Conservation (phyloP, 2,113 vertebrate genomes). For the Notothenia coriiceps region DNA sequence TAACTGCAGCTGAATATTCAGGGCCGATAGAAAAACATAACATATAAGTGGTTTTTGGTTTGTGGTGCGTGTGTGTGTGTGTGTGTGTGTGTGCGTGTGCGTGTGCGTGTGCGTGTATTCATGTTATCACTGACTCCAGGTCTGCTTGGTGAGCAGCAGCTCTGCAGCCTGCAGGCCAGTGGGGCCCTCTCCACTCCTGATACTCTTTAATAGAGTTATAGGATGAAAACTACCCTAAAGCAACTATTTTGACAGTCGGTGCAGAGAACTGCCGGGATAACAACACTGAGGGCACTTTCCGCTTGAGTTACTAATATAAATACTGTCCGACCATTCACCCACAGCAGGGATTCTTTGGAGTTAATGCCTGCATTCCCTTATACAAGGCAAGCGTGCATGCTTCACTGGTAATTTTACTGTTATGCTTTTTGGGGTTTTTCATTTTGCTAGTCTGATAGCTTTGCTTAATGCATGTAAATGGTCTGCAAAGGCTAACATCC, state of each 20-base stretch:
- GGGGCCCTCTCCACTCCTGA: constrained; percentile 24
- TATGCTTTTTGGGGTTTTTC: too few relatives aligned
- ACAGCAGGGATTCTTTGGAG: constrained; percentile 10
- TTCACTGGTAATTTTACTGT: constrained; percentile 6
- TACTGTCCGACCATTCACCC: not conserved
- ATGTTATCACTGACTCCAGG: constrained; percentile 57
- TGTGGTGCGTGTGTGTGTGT: too few relatives aligned
- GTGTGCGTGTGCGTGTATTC: constrained; percentile 7
- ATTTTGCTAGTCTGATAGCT: too few relatives aligned
- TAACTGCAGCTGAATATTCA: constrained; percentile 21
- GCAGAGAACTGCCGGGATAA: constrained; percentile 22
- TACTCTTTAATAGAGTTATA: constrained; percentile 55
- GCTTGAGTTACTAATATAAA: constrained; percentile 12
- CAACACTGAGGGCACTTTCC: constrained; percentile 4
- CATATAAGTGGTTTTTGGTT: too few relatives aligned
- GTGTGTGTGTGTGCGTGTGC: not conserved
- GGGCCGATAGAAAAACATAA: constrained; percentile 17
- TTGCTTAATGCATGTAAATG: too few relatives aligned
- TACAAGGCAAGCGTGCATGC: not conserved
- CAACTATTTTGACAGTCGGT: constrained; percentile 48
- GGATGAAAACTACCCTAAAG: constrained; percentile 59
- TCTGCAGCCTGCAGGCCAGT: constrained; percentile 51
- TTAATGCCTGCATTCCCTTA: constrained; percentile 36
- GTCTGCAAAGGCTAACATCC: too few relatives aligned
- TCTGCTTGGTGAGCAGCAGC: constrained; percentile 55